Evolutionary conservation across 2,113 vertebrate genomes (phyloP).

Genomic region (Odontophorus gujanensis): DNA sequence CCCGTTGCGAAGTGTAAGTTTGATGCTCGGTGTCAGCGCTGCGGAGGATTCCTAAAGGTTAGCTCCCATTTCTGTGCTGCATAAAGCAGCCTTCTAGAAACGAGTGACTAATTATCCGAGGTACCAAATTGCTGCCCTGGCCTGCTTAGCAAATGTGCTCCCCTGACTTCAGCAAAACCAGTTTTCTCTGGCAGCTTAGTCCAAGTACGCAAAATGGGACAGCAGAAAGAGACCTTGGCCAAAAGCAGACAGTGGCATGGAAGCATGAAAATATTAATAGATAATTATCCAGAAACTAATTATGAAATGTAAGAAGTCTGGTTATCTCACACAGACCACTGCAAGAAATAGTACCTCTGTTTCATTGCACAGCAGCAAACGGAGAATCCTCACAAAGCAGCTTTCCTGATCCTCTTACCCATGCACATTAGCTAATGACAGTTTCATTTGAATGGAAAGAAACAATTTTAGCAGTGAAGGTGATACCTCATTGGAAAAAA

Average conservation of each 20-base stretch:
- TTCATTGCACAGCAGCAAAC: neutral
- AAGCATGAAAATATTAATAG: constrained; percentile 47
- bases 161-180: neutral
- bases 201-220: neutral
- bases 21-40: constrained; percentile 52
- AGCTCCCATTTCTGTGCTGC: neutral
- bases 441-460: neutral
- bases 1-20: neutral
- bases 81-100: constrained; percentile 30
- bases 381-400: neutral
- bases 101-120: neutral
- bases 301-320: constrained; percentile 10
- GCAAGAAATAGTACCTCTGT: neutral
- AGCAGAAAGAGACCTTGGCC: neutral
- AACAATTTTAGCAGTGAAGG: neutral
- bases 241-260: neutral
- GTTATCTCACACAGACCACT: neutral
- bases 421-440: neutral
- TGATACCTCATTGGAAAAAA: neutral
- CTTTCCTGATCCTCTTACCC: neutral
- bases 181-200: neutral
- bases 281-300: constrained; percentile 56
- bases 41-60: constrained; percentile 58
- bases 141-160: neutral
- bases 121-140: constrained; percentile 13